Base-by-base conservation (phyloP, 2,888 invertebrate species). In the Aphrophora alni region DNA sequence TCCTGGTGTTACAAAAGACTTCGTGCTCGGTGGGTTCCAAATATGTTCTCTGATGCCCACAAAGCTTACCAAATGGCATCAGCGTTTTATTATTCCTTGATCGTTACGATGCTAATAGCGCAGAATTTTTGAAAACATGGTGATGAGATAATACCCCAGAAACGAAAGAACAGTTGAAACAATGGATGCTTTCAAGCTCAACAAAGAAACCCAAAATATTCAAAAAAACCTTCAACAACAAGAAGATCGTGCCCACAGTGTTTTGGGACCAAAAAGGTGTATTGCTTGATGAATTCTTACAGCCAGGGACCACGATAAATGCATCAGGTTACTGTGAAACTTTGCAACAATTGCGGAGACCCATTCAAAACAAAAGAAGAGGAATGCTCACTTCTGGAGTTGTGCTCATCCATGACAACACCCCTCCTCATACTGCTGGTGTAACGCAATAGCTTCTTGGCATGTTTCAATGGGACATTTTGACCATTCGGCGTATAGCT, bases 211-310 rank as follows among this genome's bases (percentile, higher is more conserved):
- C 79, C 77, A 81, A 79, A 59, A 83, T 82, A 38, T 82, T 82
- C 81, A 82, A 81, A 78, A 75, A 70, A 77, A 75, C 74, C 14
- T 71, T 71, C 26, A 21, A 38, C 24, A 78, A 70, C n/a, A 44
- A 80, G 77, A 85, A 85, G 83, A 80, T 84, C 80, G 85, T 85
- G 83, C 84, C 83, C 69, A 83, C 84, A 24, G 84, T 84, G 70
- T 84, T 85, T 82, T 85, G 84, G 84, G 84, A 83, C 83, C 81
- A 76, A 33, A 82, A 83, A 78, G 83, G 83, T 17, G 80, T 85
- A 38, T 51, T 77, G 70, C 70, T 70, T 70, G 77, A 70, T 1
- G 14, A 44, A 1, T 10, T 44, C 12, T 8, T 44, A 12, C 44
- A 44, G 44, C 14, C 44, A 38, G 70, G 70, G 17, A 33, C 21